Percentiles rank a stretch among this genome's conserved stretches.
These are phyloP conservation scores for Diarsia mendica DNA, from an alignment of 2,888 invertebrate genomes.

Conservation along the genomic window DNA sequence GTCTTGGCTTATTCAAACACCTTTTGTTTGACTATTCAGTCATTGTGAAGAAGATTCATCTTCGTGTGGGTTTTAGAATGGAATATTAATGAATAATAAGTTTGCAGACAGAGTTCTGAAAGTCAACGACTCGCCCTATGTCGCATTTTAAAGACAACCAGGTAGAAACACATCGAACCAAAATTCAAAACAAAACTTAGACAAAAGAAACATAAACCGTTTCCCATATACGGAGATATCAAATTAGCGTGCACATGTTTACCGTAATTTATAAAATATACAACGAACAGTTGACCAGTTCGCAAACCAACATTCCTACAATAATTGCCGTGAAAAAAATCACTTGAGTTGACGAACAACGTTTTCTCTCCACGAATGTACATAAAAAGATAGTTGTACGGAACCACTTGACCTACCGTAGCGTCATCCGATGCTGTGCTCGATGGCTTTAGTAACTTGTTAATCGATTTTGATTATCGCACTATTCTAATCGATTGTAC, in stretches of 20 bases:
- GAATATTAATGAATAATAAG: not conserved
- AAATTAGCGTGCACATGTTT: conserved; percentile 50
- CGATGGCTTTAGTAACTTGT: conserved; percentile 58
- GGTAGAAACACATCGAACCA: conserved; percentile 22
- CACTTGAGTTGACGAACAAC: conserved; percentile 64
- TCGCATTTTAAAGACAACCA: conserved; percentile 15
- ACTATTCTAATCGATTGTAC: conserved; percentile 60
- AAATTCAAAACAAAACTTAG: conserved; percentile 41
- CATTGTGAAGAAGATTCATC: not conserved
- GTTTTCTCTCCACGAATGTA: conserved; percentile 68
- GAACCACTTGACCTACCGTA: conserved; percentile 70
- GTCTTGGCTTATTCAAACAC: conserved; percentile 11
- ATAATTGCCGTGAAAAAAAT: conserved; percentile 60
- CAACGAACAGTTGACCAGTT: conserved; percentile 50
- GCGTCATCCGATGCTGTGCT: conserved; percentile 59
- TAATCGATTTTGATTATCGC: conserved; percentile 52
- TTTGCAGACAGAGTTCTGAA: not conserved
- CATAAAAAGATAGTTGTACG: conserved; percentile 68
- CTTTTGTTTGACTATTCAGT: not conserved
- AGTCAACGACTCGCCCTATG: conserved; percentile 1
- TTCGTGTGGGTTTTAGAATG: not conserved
- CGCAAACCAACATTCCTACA: conserved; percentile 60
- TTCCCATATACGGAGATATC: conserved; percentile 42
- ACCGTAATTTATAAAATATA: conserved; percentile 48
- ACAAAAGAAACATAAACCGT: conserved; percentile 33